Evolutionary conservation across 1,140 invertebrate species (phyloP).

Genomic region (Caligus rogercresseyi): DNA sequence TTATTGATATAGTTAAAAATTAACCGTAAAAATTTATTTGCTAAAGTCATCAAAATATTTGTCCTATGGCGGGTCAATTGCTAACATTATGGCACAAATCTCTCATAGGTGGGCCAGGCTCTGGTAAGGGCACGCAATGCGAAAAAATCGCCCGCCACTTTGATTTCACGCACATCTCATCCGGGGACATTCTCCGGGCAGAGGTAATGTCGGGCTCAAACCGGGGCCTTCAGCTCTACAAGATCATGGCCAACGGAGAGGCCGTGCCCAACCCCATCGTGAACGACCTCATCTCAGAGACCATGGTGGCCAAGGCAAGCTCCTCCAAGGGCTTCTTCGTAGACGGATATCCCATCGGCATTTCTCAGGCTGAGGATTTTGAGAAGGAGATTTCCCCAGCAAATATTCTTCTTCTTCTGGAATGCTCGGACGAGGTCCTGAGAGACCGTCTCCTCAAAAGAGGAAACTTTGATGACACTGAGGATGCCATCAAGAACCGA

Average conservation of each 20-base stretch:
- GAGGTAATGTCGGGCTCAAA: conserved; percentile 1
- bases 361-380: conserved; percentile 31
- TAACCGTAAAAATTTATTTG: too few species aligned
- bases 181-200: neutral
- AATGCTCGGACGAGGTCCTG: conserved; percentile 34
- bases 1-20: too few species aligned
- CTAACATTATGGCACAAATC: neutral
- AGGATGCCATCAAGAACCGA: conserved; percentile 36
- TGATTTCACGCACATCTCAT: neutral
- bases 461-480: conserved; percentile 37
- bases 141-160: neutral
- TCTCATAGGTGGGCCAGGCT: neutral
- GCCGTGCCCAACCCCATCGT: neutral
- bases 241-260: neutral
- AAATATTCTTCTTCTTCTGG: conserved; percentile 33
- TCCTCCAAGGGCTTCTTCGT: conserved; percentile 29
- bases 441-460: conserved; percentile 32
- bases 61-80: too few species aligned
- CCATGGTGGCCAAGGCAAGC: neutral
- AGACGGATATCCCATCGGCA: conserved; percentile 33
- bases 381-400: conserved; percentile 25
- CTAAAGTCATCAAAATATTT: too few species aligned
- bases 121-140: conserved; percentile 2
- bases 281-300: neutral
- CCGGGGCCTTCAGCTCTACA: conserved; percentile 8